Evolutionary conservation across 2,888 invertebrate genomes (phyloP), one percentile per base, ranked within the genome.

Genomic region (Melanchra persicariae): DNA sequence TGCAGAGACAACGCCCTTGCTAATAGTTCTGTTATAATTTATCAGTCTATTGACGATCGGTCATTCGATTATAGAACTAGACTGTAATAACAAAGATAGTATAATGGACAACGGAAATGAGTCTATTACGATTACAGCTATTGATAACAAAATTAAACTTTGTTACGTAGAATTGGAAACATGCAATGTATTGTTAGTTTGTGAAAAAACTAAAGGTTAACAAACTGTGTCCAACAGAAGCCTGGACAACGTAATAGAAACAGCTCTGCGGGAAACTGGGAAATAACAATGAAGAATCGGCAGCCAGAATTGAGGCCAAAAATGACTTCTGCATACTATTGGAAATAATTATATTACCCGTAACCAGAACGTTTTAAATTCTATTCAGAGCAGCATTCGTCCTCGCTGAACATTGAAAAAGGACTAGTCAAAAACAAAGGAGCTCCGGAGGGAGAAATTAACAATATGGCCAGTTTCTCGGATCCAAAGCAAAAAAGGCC

Each of bases 181-280:
- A 67, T 70, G 67, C 60, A 69, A 54, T 70, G 66, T 49, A 73
- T 83, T 80, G 81, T 70, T 63, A 78, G 83, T 74, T 81, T 71
- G 77, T 80, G 79, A 77, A 77, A 76, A 69, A 61, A 30, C n/a
- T 47, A 54, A 85, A 83, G 79, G 24, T 85, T 86, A 85, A 88
- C 82, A 84, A 85, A 90, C 82, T 81, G 84, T 79, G 84, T 72
- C 74, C 78, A 90, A 92, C 93, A 90, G 93, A 93, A 93, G 93
- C 92, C 82, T 82, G 24, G 77, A 77, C 81, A 81, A 83, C 63
- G 79, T 88, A 89, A 90, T 89, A 88, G 88, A 87, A 87, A 88
- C 85, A 86, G 84, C 91, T 86, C 91, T 84, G 89, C 90, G 82
- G 88, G 89, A 90, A 86, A 87, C 86, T 85, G 77, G 81, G 37